phyloP scores from a whole-genome alignment of 2,113 vertebrate species.

The Sprattus sprattus region DNA sequence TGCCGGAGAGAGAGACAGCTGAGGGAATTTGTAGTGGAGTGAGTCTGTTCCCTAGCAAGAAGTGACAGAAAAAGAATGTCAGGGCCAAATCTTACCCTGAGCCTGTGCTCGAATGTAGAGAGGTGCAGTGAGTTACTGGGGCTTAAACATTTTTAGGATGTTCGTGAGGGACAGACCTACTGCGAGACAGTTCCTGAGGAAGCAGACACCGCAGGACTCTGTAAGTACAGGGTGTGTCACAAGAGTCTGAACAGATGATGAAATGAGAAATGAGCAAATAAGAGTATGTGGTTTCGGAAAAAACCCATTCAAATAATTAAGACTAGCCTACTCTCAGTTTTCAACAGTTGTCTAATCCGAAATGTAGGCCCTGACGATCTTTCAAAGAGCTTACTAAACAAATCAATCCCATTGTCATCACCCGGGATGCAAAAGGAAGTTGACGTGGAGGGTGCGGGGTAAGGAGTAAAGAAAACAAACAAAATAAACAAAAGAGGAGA shows the following conservation, averaged over 20 bases:
- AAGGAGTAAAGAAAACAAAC: neutral
- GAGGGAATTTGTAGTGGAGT: neutral
- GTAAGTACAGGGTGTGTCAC: neutral
- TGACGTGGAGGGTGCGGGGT: neutral
- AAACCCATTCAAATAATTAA: neutral
- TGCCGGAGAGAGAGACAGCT: neutral
- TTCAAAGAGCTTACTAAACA: neutral
- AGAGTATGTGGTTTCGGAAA: neutral
- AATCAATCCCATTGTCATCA: neutral
- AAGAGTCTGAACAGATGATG: neutral
- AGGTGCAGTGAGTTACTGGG: neutral
- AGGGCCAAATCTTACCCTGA: neutral
- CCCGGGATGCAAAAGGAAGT: neutral
- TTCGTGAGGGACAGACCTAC: neutral
- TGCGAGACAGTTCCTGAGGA: neutral
- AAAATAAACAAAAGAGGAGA: neutral
- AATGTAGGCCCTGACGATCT: neutral
- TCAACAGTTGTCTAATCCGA: neutral
- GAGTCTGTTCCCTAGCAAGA: neutral
- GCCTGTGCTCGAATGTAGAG: neutral
- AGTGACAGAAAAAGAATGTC: neutral
- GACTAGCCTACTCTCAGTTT: neutral
- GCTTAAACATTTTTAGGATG: neutral
- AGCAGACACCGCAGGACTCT: neutral
- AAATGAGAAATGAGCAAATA: neutral